Evolutionary conservation across 1,140 invertebrate species (phyloP), one percentile per base, ranked within the genome.

Genomic region (Zaprionus ghesquierei): DNA sequence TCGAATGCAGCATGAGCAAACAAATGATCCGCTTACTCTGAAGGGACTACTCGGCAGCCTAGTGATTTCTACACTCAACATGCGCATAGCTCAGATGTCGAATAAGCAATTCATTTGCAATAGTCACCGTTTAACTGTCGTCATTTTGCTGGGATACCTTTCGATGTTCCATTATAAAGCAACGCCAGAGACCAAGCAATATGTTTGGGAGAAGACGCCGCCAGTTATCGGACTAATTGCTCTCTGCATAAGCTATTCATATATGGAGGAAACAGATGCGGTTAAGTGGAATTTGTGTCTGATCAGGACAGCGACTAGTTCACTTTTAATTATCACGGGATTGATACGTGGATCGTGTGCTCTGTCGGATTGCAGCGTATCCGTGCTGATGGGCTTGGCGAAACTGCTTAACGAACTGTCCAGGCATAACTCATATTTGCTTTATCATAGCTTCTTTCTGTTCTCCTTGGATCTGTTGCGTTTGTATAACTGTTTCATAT

Each of bases 401-500:
- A 61, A 68, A 13, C 2, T 73, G 20, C 33, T 71, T 3, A 44
- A 65, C n/a, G 46, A 54, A 0, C 10, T 71, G 0, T 20, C 62
- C n/a, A 27, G 4, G 8, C n/a, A 5, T 9, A 55, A 68, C 3
- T 38, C 1, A 8, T 31, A 63, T 6, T 25, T 12, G 44, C 22
- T 41, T 9, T 46, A 50, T 46, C 38, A 54, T 54, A 18, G 29
- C 44, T 15, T 64, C 20, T 46, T 72, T 23, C 22, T 60, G 9
- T 12, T 65, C 15, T 10, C 4, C 8, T 15, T 71, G 4, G 25
- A 29, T 4, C 1, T 53, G 10, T 10, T 65, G 33, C 61, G 53
- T 25, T 20, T 46, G 18, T 46, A 0, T 12, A 18, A 41, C 2
- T 41, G 35, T 15, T 41, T 41, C 1, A 8, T 0, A 6, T 20